Evolutionary conservation across 2,888 invertebrate genomes (phyloP).

Genomic region (Luperina nickerlii): DNA sequence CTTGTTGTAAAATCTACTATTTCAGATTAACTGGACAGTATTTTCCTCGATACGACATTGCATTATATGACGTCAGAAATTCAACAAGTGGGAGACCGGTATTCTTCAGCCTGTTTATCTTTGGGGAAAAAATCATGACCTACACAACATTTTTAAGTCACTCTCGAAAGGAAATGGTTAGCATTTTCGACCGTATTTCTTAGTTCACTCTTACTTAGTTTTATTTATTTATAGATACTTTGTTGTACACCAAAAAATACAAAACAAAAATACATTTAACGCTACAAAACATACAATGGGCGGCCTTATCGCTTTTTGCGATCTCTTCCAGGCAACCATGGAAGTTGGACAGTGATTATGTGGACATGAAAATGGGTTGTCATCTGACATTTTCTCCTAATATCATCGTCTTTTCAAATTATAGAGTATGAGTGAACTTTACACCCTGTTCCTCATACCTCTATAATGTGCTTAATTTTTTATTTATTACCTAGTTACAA

Average conservation of each 20-base stretch:
- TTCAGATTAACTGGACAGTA: not conserved
- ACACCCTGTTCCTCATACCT: too few species aligned
- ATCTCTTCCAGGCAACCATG: not conserved
- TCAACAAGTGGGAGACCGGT: slow-evolving; percentile 22
- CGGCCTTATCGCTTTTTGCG: not conserved
- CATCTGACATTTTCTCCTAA: not conserved
- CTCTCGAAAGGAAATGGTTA: not conserved
- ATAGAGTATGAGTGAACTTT: too few species aligned
- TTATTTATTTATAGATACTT: not conserved
- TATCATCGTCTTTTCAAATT: too few species aligned
- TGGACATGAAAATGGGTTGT: not conserved
- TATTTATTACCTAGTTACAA: not conserved
- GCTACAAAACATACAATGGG: not conserved
- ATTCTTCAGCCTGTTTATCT: slow-evolving; percentile 7
- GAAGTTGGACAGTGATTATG: not conserved
- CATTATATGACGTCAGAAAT: not conserved
- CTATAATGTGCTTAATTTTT: not conserved
- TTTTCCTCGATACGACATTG: not conserved
- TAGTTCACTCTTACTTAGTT: not conserved
- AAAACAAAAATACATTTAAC: not conserved
- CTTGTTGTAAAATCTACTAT: too few species aligned
- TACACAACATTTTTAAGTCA: not conserved
- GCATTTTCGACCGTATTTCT: not conserved
- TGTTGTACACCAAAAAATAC: not conserved
- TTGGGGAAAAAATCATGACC: slow-evolving; percentile 17